These are phyloP conservation scores for Meta bourneti DNA, from an alignment of 2,888 invertebrate genomes.

Conservation along the genomic window DNA sequence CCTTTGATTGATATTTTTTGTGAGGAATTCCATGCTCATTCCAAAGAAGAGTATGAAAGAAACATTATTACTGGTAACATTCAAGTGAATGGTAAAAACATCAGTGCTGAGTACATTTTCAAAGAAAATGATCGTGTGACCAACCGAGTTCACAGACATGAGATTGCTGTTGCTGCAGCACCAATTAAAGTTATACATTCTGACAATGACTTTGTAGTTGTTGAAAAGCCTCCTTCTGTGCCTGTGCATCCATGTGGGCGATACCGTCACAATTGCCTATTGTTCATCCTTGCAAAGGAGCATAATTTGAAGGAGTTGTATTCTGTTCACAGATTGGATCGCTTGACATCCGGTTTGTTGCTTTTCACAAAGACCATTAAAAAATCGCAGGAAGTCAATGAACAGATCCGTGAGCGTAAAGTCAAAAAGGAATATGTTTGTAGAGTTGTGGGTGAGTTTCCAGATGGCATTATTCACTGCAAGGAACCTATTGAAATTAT, in stretches of 20 bases:
- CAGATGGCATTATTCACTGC: slow-evolving; percentile 89
- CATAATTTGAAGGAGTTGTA: slow-evolving; percentile 95
- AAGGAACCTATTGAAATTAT: slow-evolving; percentile 95
- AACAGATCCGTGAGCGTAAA: slow-evolving; percentile 94
- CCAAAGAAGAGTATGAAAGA: slow-evolving; percentile 90
- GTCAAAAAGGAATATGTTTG: slow-evolving; percentile 97
- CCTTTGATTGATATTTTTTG: slow-evolving; percentile 95
- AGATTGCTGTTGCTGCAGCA: slow-evolving; percentile 97
- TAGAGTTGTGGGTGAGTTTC: slow-evolving; percentile 95
- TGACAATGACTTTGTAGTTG: slow-evolving; percentile 99
- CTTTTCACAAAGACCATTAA: slow-evolving; percentile 96
- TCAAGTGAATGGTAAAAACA: slow-evolving; percentile 83
- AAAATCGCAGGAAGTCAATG: slow-evolving; percentile 96
- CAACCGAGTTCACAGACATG: slow-evolving; percentile 93
- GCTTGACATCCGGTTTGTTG: slow-evolving; percentile 95
- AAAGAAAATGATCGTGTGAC: slow-evolving; percentile 96
- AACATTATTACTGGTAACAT: slow-evolving; percentile 75
- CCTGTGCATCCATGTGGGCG: slow-evolving; percentile 99
- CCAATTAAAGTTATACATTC: slow-evolving; percentile 98
- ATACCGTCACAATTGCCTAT: slow-evolving; percentile 97
- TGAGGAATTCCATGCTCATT: slow-evolving; percentile 95
- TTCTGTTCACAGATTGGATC: slow-evolving; percentile 96
- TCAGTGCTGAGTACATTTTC: slow-evolving; percentile 93
- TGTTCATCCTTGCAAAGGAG: slow-evolving; percentile 97
- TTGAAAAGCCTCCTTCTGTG: slow-evolving; percentile 99